Evolutionary conservation across 2,888 invertebrate genomes (phyloP).

Genomic region (Trissolcus japonicus): DNA sequence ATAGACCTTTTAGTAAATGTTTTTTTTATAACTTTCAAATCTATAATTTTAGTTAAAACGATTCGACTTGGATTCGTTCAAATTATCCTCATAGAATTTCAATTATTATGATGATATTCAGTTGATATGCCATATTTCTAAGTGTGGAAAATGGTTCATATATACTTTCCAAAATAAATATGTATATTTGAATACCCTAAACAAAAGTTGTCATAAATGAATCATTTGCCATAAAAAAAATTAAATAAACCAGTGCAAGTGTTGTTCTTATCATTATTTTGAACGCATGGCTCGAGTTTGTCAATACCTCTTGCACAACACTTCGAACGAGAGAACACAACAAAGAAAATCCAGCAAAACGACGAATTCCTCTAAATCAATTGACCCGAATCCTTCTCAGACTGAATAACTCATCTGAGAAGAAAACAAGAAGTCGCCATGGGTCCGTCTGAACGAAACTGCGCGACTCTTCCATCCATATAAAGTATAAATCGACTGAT

Average conservation of each 20-base stretch:
- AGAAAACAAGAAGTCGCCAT: conserved; percentile 36
- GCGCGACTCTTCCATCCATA: conserved; percentile 12
- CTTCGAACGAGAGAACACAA: conserved; percentile 22
- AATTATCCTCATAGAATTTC: no score
- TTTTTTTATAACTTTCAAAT: not conserved
- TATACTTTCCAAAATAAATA: not conserved
- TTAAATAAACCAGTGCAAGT: conserved; percentile 18
- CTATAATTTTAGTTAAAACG: not conserved
- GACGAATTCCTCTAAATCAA: conserved; percentile 44
- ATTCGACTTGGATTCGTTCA: not conserved
- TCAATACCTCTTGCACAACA: conserved; percentile 35
- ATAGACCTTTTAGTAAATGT: no score
- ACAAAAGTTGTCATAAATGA: not conserved
- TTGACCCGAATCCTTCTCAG: conserved; percentile 45
- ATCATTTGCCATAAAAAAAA: not conserved
- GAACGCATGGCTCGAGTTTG: conserved; percentile 28
- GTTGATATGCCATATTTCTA: no score
- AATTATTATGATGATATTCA: no score
- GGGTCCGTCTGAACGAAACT: conserved; percentile 14
- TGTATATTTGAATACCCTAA: no score
- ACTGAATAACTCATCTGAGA: conserved; percentile 42
- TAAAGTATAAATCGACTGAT: conserved; percentile 34
- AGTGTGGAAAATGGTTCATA: not conserved
- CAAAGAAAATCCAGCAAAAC: conserved; percentile 33
- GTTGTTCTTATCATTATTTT: conserved; percentile 35